A percentile compares a stretch with the other conserved stretches of the same genome.
phyloP scores from a whole-genome alignment of 2,888 invertebrate species.

The Brachypalpus laphriformis region DNA sequence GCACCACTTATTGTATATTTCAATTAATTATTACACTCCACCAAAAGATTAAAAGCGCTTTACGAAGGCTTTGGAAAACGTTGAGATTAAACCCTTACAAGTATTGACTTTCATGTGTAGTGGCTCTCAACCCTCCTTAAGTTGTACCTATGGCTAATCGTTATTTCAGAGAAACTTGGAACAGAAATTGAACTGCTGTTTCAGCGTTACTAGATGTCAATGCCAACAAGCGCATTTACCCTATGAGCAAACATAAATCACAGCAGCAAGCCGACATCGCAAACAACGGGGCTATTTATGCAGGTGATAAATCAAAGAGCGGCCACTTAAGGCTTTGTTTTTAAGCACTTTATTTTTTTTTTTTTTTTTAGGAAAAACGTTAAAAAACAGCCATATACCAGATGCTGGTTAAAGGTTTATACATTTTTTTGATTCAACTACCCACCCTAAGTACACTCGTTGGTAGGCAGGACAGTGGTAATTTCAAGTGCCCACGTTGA shows the following conservation, averaged over 20 bases:
- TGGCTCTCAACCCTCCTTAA: too few relatives aligned
- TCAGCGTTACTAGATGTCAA: too few relatives aligned
- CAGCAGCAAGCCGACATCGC: not conserved
- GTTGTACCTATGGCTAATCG: too few relatives aligned
- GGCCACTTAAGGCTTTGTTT: constrained; percentile 26
- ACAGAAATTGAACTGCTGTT: too few relatives aligned
- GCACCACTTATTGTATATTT: too few relatives aligned
- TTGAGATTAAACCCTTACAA: too few relatives aligned
- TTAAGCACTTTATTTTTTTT: not conserved
- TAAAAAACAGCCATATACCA: constrained; percentile 12
- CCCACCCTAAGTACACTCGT: constrained; percentile 1
- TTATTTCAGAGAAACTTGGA: too few relatives aligned
- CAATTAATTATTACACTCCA: too few relatives aligned
- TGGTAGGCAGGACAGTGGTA: constrained; percentile 16
- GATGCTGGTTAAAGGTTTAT: constrained; percentile 15
- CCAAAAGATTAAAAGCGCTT: too few relatives aligned
- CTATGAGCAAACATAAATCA: constrained; percentile 16
- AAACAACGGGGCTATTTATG: constrained; percentile 1
- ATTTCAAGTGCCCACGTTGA: constrained; percentile 25
- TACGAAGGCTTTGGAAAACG: too few relatives aligned
- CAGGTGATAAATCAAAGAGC: constrained; percentile 45
- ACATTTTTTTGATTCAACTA: too few relatives aligned
- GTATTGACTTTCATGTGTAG: too few relatives aligned
- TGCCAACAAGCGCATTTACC: constrained; percentile 16
- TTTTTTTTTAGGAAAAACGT: not conserved